Evolutionary conservation across 1,140 invertebrate species (phyloP).

Genomic region (Bombyx mandarina): DNA sequence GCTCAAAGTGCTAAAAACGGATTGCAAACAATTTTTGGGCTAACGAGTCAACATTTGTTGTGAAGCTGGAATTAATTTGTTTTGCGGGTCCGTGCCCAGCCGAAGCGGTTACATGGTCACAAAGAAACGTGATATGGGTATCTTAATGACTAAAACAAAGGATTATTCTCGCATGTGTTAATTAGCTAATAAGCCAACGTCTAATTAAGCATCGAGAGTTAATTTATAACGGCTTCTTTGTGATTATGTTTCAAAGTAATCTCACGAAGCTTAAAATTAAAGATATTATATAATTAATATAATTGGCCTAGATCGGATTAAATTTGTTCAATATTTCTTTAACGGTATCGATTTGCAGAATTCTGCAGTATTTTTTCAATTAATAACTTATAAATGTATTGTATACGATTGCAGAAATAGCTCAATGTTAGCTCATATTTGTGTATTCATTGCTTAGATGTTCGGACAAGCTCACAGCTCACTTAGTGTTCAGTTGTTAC

Average conservation of each 20-base stretch:
- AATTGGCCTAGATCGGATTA: no score
- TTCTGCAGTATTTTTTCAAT: no score
- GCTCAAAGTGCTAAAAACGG: constrained; percentile 18
- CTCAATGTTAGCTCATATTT: no score
- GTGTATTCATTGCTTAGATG: no score
- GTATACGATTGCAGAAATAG: no score
- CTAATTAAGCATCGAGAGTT: constrained; percentile 8
- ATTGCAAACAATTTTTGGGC: constrained; percentile 26
- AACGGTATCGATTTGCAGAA: no score
- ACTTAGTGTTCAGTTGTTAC: no score
- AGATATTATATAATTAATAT: no score
- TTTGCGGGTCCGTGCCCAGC: constrained; percentile 23
- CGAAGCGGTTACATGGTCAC: constrained; percentile 21
- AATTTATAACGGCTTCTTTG: constrained; percentile 19
- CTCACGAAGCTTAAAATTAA: background rate
- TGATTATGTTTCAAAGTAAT: background rate
- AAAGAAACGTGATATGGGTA: constrained; percentile 49
- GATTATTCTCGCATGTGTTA: constrained; percentile 21
- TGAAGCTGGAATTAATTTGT: constrained; percentile 42
- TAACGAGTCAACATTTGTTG: constrained; percentile 42
- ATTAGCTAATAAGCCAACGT: constrained; percentile 16
- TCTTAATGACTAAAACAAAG: constrained; percentile 37
- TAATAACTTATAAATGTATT: no score
- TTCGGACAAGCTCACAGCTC: no score
- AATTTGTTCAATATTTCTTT: no score